Evolutionary conservation across 2,797 vertebrate species (phyloP), one percentile per base, ranked within the genome.

Genomic region (Eulemur albifrons): DNA sequence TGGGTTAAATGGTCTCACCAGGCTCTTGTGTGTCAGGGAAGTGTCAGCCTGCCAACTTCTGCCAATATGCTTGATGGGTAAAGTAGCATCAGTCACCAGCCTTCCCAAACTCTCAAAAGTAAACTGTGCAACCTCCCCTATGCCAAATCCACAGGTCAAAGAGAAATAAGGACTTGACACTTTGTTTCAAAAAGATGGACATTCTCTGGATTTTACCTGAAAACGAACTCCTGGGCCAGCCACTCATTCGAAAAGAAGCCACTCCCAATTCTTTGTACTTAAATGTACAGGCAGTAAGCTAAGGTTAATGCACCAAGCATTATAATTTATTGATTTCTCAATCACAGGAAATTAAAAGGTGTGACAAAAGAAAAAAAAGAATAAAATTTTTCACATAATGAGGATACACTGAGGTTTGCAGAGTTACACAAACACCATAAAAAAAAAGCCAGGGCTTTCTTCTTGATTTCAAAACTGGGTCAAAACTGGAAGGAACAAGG

Each of bases 381-480:
- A 72, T 17, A 84, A 80, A 72, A 77, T 81, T 65, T 45, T 90
- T 96, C 63, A 85, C 57, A 73, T 82, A 91, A 91, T 75, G 20
- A 90, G 40, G 30, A 63, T 84, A 63, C 5, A 10, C 1, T 52
- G 69, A 94, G 54, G 40, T 95, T 63, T 90, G 73, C 32, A 77
- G 57, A 77, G 45, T n/a, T 72, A 40, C 2, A 90, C 52, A 80
- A 87, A 90, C 14, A 79, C 32, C 35, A 90, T 91, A 63, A 59
- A 43, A 43, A 72, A 95, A 96, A 97, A 83, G 69, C 43, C 38
- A 52, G 2, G 50, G 57, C 23, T 90, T 93, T 83, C 77, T 88
- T 95, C 90, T 90, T 63, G 15, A 90, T 94, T 96, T 95, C 92
- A 95, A 97, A 96, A 97, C 38, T 90, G 94, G 95, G 92, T 95